A percentile compares a stretch with the other conserved stretches of the same genome.
phyloP scores from a whole-genome alignment of 2,113 vertebrate species.

The Neoarius graeffei region DNA sequence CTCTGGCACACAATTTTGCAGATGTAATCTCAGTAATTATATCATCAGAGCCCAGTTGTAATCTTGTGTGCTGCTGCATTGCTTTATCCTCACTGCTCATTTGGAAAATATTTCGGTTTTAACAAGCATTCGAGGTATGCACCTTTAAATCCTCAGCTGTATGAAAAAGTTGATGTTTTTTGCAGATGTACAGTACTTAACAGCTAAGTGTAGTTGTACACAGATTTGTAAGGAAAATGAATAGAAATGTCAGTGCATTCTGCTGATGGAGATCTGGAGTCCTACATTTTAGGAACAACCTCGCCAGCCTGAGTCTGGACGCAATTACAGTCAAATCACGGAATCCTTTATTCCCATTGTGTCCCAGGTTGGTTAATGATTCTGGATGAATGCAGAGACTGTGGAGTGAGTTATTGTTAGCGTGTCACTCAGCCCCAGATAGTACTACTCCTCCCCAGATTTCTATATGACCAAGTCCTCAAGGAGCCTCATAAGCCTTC shows the following conservation, averaged over 20 bases:
- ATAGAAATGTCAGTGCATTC: slow-evolving; percentile 5
- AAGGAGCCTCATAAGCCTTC: slow-evolving; percentile 37
- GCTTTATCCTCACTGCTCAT: neutral
- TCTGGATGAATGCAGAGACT: slow-evolving; percentile 21
- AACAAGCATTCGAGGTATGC: neutral
- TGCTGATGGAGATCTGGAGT: neutral
- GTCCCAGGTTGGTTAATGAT: neutral
- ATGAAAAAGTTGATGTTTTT: neutral
- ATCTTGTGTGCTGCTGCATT: neutral
- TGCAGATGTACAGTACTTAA: neutral
- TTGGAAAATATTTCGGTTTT: neutral
- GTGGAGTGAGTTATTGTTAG: slow-evolving; percentile 65
- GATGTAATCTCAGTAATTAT: neutral
- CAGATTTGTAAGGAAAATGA: neutral
- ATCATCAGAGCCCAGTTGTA: slow-evolving; percentile 3
- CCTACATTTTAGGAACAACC: neutral
- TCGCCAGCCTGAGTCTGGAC: neutral
- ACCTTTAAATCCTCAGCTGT: neutral
- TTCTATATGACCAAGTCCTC: slow-evolving; percentile 51
- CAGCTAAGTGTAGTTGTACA: neutral
- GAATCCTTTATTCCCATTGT: neutral
- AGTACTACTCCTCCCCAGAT: slow-evolving; percentile 45
- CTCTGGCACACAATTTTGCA: neutral
- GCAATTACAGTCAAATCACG: slow-evolving; percentile 8
- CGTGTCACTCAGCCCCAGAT: slow-evolving; percentile 70